phyloP scores from a whole-genome alignment of 2,797 vertebrate genomes.

The Leuciscus waleckii region DNA sequence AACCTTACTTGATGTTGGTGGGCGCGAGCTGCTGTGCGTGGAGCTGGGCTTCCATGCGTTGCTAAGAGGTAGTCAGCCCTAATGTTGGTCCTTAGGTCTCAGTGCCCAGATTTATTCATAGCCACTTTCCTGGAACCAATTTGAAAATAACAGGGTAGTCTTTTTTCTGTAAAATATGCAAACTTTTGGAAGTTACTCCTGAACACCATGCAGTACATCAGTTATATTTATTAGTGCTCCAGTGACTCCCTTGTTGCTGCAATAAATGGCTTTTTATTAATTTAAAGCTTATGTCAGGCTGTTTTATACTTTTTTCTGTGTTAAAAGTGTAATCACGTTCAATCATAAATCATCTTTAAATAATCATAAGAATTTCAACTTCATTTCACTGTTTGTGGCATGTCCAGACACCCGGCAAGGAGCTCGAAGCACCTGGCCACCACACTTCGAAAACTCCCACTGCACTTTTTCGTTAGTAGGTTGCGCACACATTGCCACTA shows the following conservation, averaged over 20 bases:
- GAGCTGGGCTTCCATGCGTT: slow-evolving; percentile 32
- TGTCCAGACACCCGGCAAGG: slow-evolving; percentile 19
- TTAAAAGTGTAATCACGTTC: background rate
- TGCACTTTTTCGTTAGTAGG: slow-evolving; percentile 43
- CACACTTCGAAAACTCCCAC: slow-evolving; percentile 45
- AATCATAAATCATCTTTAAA: slow-evolving; percentile 8
- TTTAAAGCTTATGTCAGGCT: slow-evolving; percentile 8
- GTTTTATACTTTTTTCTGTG: slow-evolving; percentile 16
- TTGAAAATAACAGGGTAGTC: slow-evolving; percentile 72
- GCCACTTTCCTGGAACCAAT: slow-evolving; percentile 77
- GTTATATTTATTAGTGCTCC: slow-evolving; percentile 41
- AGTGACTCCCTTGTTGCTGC: slow-evolving; percentile 9
- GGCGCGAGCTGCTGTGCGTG: slow-evolving; percentile 43
- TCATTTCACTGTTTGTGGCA: slow-evolving; percentile 1
- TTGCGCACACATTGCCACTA: slow-evolving; percentile 67
- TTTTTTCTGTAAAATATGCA: slow-evolving; percentile 69
- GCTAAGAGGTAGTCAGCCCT: slow-evolving; percentile 5
- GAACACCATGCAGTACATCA: slow-evolving; percentile 20
- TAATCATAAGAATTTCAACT: slow-evolving; percentile 34
- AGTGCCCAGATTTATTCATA: slow-evolving; percentile 58
- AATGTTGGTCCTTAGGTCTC: slow-evolving; percentile 50
- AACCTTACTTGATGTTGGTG: slow-evolving; percentile 58
- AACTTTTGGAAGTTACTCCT: slow-evolving; percentile 51
- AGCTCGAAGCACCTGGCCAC: slow-evolving; percentile 58
- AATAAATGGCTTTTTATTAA: background rate